Evolutionary conservation across 1,140 invertebrate species (phyloP).

Genomic region (Heliconius hermathena): DNA sequence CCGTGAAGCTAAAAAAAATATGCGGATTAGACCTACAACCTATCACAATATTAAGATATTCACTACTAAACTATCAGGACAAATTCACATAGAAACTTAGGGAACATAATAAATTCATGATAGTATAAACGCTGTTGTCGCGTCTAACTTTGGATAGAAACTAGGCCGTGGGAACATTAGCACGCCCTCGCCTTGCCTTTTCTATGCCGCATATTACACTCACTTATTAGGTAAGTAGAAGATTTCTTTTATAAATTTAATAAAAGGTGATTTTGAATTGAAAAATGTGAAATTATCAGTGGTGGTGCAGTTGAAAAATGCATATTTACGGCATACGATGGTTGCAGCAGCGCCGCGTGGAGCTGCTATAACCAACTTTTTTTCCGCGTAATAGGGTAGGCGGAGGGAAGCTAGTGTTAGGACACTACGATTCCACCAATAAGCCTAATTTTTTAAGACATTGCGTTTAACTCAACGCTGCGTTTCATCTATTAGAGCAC

Average conservation of each 20-base stretch:
- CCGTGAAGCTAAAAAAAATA: too few relatives aligned
- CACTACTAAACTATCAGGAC: not conserved
- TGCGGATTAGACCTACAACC: too few relatives aligned
- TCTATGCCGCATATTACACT: not conserved
- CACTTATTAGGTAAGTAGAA: not conserved
- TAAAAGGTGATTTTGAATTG: not conserved
- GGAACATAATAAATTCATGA: not conserved
- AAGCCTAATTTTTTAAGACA: not conserved
- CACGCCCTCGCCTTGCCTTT: not conserved
- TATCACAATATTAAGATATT: too few relatives aligned
- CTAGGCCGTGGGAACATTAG: slow-evolving; percentile 2
- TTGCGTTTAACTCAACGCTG: not conserved
- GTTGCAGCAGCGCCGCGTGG: too few relatives aligned
- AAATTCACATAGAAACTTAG: not conserved
- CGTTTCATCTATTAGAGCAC: too few relatives aligned
- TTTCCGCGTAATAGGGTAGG: too few relatives aligned
- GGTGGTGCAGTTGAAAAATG: too few relatives aligned
- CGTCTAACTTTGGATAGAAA: not conserved
- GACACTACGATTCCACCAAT: not conserved
- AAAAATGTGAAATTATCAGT: not conserved
- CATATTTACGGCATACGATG: too few relatives aligned
- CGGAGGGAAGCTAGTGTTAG: not conserved
- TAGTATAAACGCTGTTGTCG: not conserved
- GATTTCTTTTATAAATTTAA: not conserved
- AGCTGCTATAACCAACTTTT: too few relatives aligned